Base-by-base conservation (phyloP, 2,888 invertebrate species). In the Dermolepida albohirtum region DNA sequence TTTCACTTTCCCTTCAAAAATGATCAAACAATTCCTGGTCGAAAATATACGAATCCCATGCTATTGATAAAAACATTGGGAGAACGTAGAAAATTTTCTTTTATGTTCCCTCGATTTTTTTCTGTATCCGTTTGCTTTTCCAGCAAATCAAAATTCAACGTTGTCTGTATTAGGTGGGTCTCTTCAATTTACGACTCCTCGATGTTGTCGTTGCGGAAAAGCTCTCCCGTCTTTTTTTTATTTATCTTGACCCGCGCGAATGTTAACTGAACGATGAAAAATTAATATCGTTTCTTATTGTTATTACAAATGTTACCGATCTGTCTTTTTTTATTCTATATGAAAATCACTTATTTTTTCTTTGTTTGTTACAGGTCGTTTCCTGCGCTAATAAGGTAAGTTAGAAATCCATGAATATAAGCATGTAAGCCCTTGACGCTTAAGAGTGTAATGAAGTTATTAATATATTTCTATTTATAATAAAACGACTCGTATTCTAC, bases 61-160 rank as follows among this genome's bases (percentile, higher is more conserved):
- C 51, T 62, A 62, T 67, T 54, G 67, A 49, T 62, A 63, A 67
- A 67, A 59, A 67, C 62, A 67, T 63, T 52, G 52, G 29, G 41
- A 50, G 41, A 43, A 51, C 62, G 50, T n/a, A 39, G 51, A 59
- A 59, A 62, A 62, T 62, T 62, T 62, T 47, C 67, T 62, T 62
- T 62, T 49, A 43, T 62, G 11, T 47, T 66, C 49, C 43, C 49
- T 29, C 17, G 50, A 39, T 50, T 50, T 50, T 50, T 63, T 63
- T 34, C 40, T 39, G 63, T 22, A 63, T 50, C 49, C 63, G 63
- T 63, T 63, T 50, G 49, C 40, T 16, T 50, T 17, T n/a, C 11
- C 63, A 49, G 50, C 39, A 63, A 63, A 63, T 63, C 63, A 63
- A 63, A 63, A 63, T 63, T 63, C 63, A 50, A 63, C 47, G 62